Conservation (phyloP, 2,888 invertebrate genomes). For the Ormyrus thymus region DNA sequence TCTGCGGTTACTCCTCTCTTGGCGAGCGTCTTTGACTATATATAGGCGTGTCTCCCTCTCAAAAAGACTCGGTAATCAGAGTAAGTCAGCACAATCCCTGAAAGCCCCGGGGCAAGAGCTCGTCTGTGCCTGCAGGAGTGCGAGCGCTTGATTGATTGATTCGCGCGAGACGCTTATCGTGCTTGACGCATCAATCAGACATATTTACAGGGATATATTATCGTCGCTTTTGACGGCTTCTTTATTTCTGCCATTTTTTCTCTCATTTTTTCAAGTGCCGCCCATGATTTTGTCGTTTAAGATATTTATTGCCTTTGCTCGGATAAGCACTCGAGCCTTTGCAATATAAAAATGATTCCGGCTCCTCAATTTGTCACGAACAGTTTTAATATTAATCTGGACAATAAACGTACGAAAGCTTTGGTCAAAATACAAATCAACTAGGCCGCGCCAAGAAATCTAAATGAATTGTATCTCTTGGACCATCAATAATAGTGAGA, state of each 20-base stretch:
- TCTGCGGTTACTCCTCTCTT: not conserved
- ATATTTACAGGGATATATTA: constrained; percentile 7
- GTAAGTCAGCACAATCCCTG: constrained; percentile 60
- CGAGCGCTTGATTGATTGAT: constrained; percentile 25
- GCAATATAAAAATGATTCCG: too few species aligned
- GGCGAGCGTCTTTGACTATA: constrained; percentile 4
- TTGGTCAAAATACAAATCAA: too few species aligned
- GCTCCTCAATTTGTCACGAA: too few species aligned
- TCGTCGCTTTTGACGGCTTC: not conserved
- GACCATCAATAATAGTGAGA: not conserved
- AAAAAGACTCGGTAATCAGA: constrained; percentile 65
- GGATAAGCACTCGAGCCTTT: too few species aligned
- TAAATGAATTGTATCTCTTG: too few species aligned
- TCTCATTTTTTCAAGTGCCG: not conserved
- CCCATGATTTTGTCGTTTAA: too few species aligned
- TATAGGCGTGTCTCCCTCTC: constrained; percentile 49
- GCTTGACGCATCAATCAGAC: constrained; percentile 12
- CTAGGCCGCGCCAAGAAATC: too few species aligned
- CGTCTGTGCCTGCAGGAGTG: not conserved
- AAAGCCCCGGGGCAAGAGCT: constrained; percentile 1
- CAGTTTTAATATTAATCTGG: too few species aligned
- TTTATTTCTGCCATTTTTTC: not conserved
- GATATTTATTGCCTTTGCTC: too few species aligned
- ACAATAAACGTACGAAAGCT: too few species aligned
- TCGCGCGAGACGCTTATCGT: not conserved